Evolutionary conservation across 1,140 invertebrate genomes (phyloP).

Genomic region (Diorhabda elongata): DNA sequence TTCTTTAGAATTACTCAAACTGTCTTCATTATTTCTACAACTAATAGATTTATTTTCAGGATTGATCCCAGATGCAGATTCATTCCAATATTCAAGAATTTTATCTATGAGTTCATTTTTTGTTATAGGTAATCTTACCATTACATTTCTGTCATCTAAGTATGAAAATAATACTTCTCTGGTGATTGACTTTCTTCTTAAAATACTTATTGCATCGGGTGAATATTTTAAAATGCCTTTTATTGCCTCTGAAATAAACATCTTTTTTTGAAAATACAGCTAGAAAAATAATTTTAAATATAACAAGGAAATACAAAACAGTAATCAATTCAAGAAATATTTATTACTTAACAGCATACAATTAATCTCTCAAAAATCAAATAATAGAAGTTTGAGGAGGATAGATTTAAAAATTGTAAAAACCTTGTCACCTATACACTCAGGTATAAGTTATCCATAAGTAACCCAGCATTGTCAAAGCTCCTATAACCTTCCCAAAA

Average conservation of each 20-base stretch:
- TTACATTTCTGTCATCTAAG: conserved; percentile 44
- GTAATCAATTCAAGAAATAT: too few species aligned
- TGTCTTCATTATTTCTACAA: conserved; percentile 1
- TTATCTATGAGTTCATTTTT: conserved; percentile 49
- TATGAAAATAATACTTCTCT: conserved; percentile 51
- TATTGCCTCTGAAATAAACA: conserved; percentile 49
- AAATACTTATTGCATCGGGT: conserved; percentile 42
- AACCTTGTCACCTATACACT: too few species aligned
- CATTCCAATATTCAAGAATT: conserved; percentile 47
- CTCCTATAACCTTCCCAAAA: too few species aligned
- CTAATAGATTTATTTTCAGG: conserved; percentile 10
- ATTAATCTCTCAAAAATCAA: too few species aligned
- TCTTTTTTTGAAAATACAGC: conserved; percentile 3
- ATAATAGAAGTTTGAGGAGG: too few species aligned
- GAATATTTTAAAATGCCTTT: conserved; percentile 47
- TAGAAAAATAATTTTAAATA: background rate
- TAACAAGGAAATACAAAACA: too few species aligned
- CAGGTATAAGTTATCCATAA: too few species aligned
- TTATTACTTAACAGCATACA: too few species aligned
- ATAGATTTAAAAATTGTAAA: too few species aligned
- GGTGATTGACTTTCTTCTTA: conserved; percentile 49
- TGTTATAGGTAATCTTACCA: conserved; percentile 45
- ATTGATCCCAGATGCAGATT: conserved; percentile 2
- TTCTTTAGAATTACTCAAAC: conserved; percentile 3
- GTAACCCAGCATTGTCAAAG: too few species aligned